phyloP scores from a whole-genome alignment of 2,797 vertebrate species.

The Microchirus variegatus region DNA sequence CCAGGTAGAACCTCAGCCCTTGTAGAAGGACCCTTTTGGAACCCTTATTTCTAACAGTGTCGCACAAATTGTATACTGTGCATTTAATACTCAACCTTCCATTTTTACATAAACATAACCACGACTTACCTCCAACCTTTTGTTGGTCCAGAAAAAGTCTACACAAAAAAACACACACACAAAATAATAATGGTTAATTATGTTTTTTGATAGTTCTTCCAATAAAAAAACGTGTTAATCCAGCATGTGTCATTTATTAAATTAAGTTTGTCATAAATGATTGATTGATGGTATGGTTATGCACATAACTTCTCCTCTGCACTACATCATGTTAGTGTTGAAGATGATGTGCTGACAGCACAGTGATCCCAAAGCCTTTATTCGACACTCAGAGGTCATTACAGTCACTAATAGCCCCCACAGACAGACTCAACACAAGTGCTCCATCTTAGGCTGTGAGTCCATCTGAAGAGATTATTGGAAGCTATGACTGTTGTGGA shows the following conservation, averaged over 20 bases:
- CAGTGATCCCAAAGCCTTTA: conserved; percentile 22
- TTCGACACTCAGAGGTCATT: conserved; percentile 28
- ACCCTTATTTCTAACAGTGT: no score
- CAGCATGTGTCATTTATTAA: conserved; percentile 20
- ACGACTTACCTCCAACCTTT: no score
- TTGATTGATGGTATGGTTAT: neutral
- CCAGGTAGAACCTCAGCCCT: no score
- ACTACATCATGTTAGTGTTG: conserved; percentile 7
- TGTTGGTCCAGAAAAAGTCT: no score
- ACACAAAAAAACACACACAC: no score
- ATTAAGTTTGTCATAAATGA: neutral
- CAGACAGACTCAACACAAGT: conserved; percentile 24
- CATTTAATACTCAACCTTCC: no score
- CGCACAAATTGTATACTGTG: no score
- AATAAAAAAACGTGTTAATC: conserved; percentile 27
- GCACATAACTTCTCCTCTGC: no score
- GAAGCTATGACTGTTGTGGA: conserved; percentile 35
- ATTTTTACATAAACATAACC: no score
- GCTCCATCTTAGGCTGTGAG: conserved; percentile 36
- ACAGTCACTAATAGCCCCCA: conserved; percentile 25
- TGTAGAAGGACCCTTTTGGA: no score
- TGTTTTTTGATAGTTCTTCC: no score
- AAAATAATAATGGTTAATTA: conserved; percentile 51
- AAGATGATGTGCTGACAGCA: conserved; percentile 21
- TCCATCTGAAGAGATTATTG: conserved; percentile 47